These are phyloP conservation scores for Lagopus muta DNA, from an alignment of 2,113 vertebrate species.

Conservation along the genomic window DNA sequence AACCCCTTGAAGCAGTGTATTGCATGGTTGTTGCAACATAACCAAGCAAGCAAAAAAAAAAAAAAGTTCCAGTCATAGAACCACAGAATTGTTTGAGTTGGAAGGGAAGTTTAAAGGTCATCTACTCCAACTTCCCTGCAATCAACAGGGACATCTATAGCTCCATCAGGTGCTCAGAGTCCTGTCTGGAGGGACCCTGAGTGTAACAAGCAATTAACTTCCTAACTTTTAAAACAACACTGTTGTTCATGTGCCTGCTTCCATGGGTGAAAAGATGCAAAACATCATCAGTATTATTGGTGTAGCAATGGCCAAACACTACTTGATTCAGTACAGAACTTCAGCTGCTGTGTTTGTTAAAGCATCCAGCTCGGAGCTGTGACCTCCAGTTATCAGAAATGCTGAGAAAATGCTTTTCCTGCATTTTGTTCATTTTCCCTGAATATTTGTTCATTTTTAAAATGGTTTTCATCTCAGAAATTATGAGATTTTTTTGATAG, in stretches of 20 bases:
- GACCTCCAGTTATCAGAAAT: background rate
- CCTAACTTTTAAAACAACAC: background rate
- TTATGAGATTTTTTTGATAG: background rate
- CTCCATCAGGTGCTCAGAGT: too few relatives aligned
- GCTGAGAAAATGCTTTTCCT: background rate
- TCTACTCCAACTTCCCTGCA: too few relatives aligned
- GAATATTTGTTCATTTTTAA: background rate
- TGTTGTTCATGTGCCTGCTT: background rate
- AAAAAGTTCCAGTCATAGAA: background rate
- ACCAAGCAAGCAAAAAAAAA: background rate
- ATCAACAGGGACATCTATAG: too few relatives aligned
- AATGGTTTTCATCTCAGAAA: background rate
- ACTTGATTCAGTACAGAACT: background rate
- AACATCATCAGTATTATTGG: background rate
- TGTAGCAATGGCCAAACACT: background rate
- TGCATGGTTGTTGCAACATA: background rate
- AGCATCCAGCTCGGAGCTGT: background rate
- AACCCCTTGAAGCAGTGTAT: background rate
- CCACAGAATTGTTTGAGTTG: too few relatives aligned
- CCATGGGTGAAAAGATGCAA: background rate
- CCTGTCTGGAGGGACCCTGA: background rate
- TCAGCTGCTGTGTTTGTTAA: background rate
- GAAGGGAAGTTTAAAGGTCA: too few relatives aligned
- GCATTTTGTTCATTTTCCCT: too few relatives aligned
- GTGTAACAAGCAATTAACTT: background rate